These are phyloP conservation scores for Nemotelus pantherinus DNA, from an alignment of 2,888 invertebrate species.

Conservation along the genomic window DNA sequence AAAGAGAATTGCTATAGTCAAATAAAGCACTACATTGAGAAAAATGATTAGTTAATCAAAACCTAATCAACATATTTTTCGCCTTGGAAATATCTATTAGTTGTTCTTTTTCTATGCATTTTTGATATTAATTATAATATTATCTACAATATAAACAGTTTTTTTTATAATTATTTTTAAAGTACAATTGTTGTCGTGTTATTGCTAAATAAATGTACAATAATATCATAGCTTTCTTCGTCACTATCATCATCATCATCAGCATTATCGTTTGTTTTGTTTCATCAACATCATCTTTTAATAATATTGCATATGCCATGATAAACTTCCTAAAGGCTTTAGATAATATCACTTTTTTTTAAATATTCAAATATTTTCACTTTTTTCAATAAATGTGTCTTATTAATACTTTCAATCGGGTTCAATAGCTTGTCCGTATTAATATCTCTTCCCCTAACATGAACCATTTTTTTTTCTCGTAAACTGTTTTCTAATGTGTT, in stretches of 20 bases:
- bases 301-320: slow-evolving; percentile 43
- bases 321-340: slow-evolving; percentile 44
- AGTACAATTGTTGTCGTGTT: slow-evolving; percentile 41
- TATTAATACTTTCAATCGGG: slow-evolving; percentile 1
- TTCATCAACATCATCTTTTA: not conserved
- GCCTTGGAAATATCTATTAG: not conserved
- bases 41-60: no score
- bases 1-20: no score
- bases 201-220: slow-evolving; percentile 45
- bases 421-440: not conserved
- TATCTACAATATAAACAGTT: slow-evolving; percentile 44
- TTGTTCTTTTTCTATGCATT: not conserved
- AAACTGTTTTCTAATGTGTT: not conserved
- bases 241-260: not conserved
- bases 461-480: not conserved
- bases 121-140: not conserved
- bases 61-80: no score
- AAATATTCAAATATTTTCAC: slow-evolving; percentile 19
- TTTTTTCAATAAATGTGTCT: not conserved
- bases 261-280: slow-evolving; percentile 2
- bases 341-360: slow-evolving; percentile 42
- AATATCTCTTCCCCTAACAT: not conserved
- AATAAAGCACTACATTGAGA: no score
- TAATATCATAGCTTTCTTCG: slow-evolving; percentile 38
- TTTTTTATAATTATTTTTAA: slow-evolving; percentile 3